Evolutionary conservation across 1,140 invertebrate genomes (phyloP), one percentile per base, ranked within the genome.

Genomic region (Rhyzopertha dominica): DNA sequence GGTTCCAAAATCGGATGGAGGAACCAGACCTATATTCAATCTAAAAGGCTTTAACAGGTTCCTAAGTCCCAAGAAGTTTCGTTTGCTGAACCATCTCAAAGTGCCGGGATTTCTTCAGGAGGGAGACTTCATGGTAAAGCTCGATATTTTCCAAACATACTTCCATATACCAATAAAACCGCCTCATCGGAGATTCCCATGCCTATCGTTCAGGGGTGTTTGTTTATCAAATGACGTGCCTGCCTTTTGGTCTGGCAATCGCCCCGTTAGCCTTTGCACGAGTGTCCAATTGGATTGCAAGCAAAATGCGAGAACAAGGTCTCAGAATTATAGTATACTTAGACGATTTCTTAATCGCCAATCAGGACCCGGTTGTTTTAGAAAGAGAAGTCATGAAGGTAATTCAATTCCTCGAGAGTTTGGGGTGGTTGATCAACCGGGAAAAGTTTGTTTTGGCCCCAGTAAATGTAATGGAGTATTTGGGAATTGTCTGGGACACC

Each of bases 151-250:
- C 14, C 39, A 41, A n/a, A 14, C 39, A 30, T 41, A 34, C 19
- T 41, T 41, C 22, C 39, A 41, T n/a, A n/a, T 41, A 19, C 39
- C 39, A 19, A 41, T 41, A 31, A 31, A 39, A 28, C 3, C 7
- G 1, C 18, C 30, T 18, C 59, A 60, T 42, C 50, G 43, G 5
- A 55, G 50, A 37, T 59, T 45, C 32, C 36, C 50, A 2, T 40
- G 32, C 18, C 16, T 59, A 8, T 22, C 25, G 1, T 42, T 39
- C 32, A 26, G 34, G 14, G 35, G 32, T 5, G 14, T 38, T 10
- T 28, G 5, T 63, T 1, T 20, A 50, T 4, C 40, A 64, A 38
- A 61, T 65, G 53, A 63, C 54, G 0, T 66, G 63, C 39, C 49
- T 63, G 42, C 51, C 58, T 0, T 61, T 62, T 28, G 58, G 56